phyloP scores from a whole-genome alignment of 2,888 invertebrate species.

The Macrophya annulata region DNA sequence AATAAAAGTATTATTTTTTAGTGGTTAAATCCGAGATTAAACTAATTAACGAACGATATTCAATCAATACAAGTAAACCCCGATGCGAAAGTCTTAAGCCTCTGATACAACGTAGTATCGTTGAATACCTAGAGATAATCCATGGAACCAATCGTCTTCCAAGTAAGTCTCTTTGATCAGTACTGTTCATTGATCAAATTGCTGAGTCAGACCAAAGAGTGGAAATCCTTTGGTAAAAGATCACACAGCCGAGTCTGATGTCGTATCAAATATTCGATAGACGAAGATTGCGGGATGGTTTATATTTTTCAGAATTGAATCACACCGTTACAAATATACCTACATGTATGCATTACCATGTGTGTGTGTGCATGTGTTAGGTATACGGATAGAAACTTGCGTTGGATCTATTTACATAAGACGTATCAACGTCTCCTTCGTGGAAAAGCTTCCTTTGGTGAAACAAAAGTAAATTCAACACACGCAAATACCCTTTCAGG shows the following conservation, averaged over 20 bases:
- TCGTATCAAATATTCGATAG: slow-evolving; percentile 8
- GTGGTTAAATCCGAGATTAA: neutral
- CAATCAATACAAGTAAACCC: neutral
- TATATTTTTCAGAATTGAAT: neutral
- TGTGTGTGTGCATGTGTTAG: neutral
- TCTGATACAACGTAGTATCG: neutral
- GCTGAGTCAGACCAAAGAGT: neutral
- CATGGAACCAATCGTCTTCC: neutral
- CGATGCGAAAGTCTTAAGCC: neutral
- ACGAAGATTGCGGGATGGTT: neutral
- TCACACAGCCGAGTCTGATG: neutral
- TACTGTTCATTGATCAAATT: slow-evolving; percentile 23
- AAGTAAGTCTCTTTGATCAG: neutral
- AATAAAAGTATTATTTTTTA: neutral
- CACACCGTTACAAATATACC: neutral
- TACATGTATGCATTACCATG: neutral
- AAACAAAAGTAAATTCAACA: slow-evolving; percentile 16
- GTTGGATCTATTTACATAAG: neutral
- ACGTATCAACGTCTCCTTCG: neutral
- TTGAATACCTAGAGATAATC: slow-evolving; percentile 15
- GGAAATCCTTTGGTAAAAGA: neutral
- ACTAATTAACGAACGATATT: neutral
- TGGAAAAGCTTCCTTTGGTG: slow-evolving; percentile 2
- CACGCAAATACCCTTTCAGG: slow-evolving; percentile 12
- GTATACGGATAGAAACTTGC: neutral